Conservation (phyloP, 2,113 vertebrate genomes). For the Grallaria varia region DNA sequence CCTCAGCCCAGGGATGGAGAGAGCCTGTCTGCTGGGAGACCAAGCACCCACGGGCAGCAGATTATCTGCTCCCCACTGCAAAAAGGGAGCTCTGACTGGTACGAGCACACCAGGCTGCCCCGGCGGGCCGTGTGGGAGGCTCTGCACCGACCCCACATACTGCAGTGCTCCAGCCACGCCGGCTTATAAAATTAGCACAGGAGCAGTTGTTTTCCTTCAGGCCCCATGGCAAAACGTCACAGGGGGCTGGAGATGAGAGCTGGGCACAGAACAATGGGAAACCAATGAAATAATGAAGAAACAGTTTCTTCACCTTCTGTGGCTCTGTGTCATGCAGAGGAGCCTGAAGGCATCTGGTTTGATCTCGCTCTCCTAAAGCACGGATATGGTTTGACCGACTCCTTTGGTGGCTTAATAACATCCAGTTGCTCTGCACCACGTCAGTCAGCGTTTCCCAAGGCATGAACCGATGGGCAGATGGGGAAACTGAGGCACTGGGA, state of each 20-base stretch:
- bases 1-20: background rate
- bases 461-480: background rate
- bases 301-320: background rate
- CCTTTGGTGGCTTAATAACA: background rate
- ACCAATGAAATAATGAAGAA: background rate
- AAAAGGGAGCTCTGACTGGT: background rate
- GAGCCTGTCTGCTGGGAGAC: background rate
- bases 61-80: background rate
- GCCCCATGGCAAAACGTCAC: background rate
- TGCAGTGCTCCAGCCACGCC: background rate
- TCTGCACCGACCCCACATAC: background rate
- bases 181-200: constrained; percentile 29
- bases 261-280: background rate
- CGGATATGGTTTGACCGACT: background rate
- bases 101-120: background rate
- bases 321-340: background rate
- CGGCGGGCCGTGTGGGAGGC: background rate
- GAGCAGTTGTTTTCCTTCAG: background rate
- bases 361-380: background rate
- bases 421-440: background rate
- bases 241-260: background rate
- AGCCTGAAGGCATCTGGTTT: background rate
- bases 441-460: accelerated
- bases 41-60: background rate
- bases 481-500: constrained; percentile 34